Evolutionary conservation across 2,113 vertebrate species (phyloP), one percentile per base, ranked within the genome.

Genomic region (Sylvia atricapilla): DNA sequence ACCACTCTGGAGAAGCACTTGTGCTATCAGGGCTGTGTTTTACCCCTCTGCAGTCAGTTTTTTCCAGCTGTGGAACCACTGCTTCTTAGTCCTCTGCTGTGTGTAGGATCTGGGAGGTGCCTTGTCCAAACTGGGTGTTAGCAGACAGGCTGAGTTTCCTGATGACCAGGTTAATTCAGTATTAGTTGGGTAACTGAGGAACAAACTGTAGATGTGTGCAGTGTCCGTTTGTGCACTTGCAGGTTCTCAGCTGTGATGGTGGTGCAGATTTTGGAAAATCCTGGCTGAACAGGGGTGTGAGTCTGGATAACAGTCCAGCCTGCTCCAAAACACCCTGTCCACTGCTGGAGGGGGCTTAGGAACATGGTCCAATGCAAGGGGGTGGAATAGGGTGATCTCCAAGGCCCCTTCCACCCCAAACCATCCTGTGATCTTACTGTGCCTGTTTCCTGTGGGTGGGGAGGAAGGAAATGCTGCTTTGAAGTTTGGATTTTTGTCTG

Each of bases 171-270:
- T 9, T 4, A 31, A 9, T 27, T n/a, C 58, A 5, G 0, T 19
- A 1, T 55, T 7, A 12, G 12, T 2, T 59, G 67, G 25, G 12
- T 52, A n/a, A 12, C 13, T 28, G 44, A 55, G 52, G 44, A 68
- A 1, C 25, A 31, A 15, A 16, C 2, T 2, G 31, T 3, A 39
- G 8, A 13, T 41, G 15, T 39, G 64, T 17, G 24, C 22, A 17
- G 1, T 0, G 1, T 62, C 37, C 1, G 28, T 22, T 20, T 28
- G 74, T 37, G 16, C 6, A 0, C 30, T 39, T 24, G 39, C 11
- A 23, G 7, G 39, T 10, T 67, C 19, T 11, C 8, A 9, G 21
- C 43, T 76, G n/a, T 2, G 2, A 3, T 4, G 13, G n/a, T 19
- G 30, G 27, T 31, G n/a, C 3, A 20, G 27, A 1, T 24, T 25